phyloP scores from a whole-genome alignment of 1,140 invertebrate species.

The Nasonia longicornis region DNA sequence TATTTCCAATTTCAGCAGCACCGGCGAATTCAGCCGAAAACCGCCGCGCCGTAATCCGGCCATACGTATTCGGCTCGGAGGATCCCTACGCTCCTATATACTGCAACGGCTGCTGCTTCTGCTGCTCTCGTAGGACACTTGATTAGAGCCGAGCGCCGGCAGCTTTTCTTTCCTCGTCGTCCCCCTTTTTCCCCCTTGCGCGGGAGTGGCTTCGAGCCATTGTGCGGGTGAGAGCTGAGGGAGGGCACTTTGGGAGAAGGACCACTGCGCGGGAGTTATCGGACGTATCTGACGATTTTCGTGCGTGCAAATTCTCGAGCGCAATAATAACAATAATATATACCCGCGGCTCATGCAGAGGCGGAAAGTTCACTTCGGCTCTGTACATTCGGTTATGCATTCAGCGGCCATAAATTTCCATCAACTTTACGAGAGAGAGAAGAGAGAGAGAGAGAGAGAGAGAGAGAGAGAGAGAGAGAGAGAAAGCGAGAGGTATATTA shows the following conservation, averaged over 20 bases:
- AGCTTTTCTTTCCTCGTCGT: constrained; percentile 25
- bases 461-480: too few relatives aligned
- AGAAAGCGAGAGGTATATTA: not conserved
- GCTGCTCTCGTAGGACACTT: constrained; percentile 32
- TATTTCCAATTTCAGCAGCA: constrained; percentile 43
- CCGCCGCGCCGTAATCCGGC: constrained; percentile 32
- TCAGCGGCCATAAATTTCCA: not conserved
- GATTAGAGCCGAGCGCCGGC: constrained; percentile 38
- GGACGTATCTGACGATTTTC: not conserved
- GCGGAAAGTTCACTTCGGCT: not conserved
- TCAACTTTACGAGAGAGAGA: not conserved
- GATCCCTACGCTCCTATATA: constrained; percentile 8
- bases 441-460: not conserved
- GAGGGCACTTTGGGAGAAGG: constrained; percentile 26
- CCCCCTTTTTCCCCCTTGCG: constrained; percentile 2
- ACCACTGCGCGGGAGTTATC: not conserved
- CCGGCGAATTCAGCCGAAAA: constrained; percentile 32
- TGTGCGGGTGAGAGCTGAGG: not conserved
- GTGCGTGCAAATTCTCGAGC: not conserved
- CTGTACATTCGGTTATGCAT: too few relatives aligned
- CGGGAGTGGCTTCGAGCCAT: not conserved
- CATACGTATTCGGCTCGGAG: constrained; percentile 33
- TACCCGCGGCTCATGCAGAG: too few relatives aligned
- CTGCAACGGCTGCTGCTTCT: constrained; percentile 7
- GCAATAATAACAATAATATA: not conserved